phyloP scores from a whole-genome alignment of 2,113 vertebrate species.

The Ceyx margarethae region DNA sequence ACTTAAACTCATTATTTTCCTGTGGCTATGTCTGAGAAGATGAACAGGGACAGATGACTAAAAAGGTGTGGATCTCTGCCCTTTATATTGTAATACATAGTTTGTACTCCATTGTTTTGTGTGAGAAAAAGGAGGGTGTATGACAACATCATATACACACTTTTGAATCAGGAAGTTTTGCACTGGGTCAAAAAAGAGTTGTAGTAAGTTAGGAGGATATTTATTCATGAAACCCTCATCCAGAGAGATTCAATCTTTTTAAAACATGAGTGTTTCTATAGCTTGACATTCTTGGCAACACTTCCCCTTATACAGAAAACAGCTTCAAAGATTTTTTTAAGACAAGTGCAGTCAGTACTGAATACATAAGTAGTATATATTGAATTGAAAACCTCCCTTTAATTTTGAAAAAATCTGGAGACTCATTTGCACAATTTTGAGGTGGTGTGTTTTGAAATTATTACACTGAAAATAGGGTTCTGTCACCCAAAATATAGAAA shows the following conservation, averaged over 20 bases:
- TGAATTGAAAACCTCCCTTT: conserved; percentile 21
- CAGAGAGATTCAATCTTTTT: conserved; percentile 43
- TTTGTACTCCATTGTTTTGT: background rate
- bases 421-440: conserved; percentile 46
- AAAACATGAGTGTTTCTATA: conserved; percentile 44
- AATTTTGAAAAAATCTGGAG: conserved; percentile 58
- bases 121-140: background rate
- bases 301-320: conserved; percentile 31
- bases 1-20: background rate
- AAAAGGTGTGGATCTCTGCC: background rate
- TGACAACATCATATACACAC: too few species aligned
- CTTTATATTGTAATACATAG: background rate
- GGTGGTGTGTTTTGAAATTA: conserved; percentile 59
- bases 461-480: conserved; percentile 58
- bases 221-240: conserved; percentile 72
- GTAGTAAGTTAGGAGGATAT: conserved; percentile 45
- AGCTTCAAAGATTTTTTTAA: conserved; percentile 49
- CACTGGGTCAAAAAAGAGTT: background rate
- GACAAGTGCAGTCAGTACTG: conserved; percentile 51
- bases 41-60: background rate
- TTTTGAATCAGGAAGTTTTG: background rate
- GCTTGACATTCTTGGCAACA: conserved; percentile 38
- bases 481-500: conserved; percentile 64
- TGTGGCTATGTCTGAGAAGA: background rate
- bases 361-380: conserved; percentile 42